Conservation (phyloP, 2,888 invertebrate species). For the Caenorhabditis becei region DNA sequence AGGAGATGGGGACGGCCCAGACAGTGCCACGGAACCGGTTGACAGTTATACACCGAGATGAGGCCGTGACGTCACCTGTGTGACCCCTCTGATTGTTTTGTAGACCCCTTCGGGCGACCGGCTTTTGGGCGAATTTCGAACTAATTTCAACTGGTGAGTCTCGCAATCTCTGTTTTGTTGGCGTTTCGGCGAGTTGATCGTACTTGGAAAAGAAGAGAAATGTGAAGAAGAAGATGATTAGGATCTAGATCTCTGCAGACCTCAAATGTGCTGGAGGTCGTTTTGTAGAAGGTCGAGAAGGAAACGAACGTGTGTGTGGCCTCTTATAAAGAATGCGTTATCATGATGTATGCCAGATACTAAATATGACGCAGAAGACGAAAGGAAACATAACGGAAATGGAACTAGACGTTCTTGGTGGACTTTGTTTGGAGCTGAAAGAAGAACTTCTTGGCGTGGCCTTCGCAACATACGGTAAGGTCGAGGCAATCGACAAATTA, state of each 20-base stretch:
- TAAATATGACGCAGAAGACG: background rate
- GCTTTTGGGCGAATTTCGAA: slow-evolving; percentile 58
- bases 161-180: slow-evolving; percentile 20
- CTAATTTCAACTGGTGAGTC: slow-evolving; percentile 15
- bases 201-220: background rate
- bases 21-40: slow-evolving; percentile 47
- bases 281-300: background rate
- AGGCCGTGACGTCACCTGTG: slow-evolving; percentile 43
- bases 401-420: background rate
- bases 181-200: slow-evolving; percentile 5
- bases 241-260: slow-evolving; percentile 1
- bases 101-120: slow-evolving; percentile 11
- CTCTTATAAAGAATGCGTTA: background rate
- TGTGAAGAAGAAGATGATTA: background rate
- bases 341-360: background rate
- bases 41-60: slow-evolving; percentile 52
- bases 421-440: no score
- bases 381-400: background rate
- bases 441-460: no score
- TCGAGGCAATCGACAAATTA: slow-evolving; percentile 9
- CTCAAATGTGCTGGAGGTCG: slow-evolving; percentile 1
- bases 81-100: slow-evolving; percentile 50
- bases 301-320: background rate
- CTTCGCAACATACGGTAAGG: background rate
- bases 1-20: slow-evolving; percentile 41